These are phyloP conservation scores for Hemiscyllium ocellatum DNA, from an alignment of 2,113 vertebrate species.

Conservation along the genomic window DNA sequence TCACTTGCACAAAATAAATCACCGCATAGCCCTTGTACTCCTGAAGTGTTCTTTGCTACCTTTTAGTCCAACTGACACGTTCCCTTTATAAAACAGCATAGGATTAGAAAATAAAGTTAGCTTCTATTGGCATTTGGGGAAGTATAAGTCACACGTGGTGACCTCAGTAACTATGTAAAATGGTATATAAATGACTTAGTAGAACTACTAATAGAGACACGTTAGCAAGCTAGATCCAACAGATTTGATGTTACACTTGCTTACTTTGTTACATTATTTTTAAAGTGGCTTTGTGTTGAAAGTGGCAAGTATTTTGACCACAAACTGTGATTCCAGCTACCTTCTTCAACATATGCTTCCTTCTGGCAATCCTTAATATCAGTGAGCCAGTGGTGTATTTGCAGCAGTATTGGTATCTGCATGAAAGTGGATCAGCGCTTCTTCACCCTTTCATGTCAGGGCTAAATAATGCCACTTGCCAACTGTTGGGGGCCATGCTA, in stretches of 20 bases:
- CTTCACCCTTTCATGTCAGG: not conserved
- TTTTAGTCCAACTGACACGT: constrained; percentile 31
- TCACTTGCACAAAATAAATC: constrained; percentile 38
- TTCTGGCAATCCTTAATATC: not conserved
- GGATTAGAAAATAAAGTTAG: constrained; percentile 29
- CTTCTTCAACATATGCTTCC: not conserved
- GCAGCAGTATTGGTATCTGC: constrained; percentile 26
- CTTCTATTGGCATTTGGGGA: not conserved
- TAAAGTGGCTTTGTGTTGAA: constrained; percentile 22
- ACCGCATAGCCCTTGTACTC: constrained; percentile 36
- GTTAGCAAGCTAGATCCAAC: constrained; percentile 10
- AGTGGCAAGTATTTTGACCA: constrained; percentile 29
- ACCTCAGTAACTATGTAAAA: constrained; percentile 16
- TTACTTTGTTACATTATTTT: constrained; percentile 14
- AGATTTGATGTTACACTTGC: not conserved
- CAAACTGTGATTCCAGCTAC: constrained; percentile 22
- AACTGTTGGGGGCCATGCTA: not conserved
- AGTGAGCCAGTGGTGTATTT: not conserved
- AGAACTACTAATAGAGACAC: constrained; percentile 16
- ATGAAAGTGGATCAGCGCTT: not conserved
- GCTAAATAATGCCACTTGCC: constrained; percentile 9
- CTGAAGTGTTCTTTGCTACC: constrained; percentile 37
- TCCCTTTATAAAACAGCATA: constrained; percentile 31
- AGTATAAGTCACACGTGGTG: not conserved
- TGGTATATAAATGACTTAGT: constrained; percentile 32